Evolutionary conservation across 2,888 invertebrate species (phyloP), one percentile per base, ranked within the genome.

Genomic region (Pristionchus maxplancki): DNA sequence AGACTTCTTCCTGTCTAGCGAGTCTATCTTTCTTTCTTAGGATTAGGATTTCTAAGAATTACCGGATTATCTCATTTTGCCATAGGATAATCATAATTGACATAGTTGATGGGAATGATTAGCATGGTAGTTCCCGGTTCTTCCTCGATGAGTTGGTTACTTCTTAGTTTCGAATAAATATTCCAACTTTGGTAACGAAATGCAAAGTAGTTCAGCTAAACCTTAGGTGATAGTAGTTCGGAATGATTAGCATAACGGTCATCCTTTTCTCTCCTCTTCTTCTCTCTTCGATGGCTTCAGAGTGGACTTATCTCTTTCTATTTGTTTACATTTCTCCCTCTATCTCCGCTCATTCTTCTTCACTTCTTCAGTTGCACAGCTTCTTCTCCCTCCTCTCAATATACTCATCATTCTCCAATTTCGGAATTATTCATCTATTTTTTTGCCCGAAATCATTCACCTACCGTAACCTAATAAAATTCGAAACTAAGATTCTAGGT

Each of bases 281-380:
- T 58, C 64, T 40, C 37, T 37, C 44, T 44, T 44, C 74, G 74
- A 74, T 74, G n/a, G 78, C 44, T 48, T 34, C 44, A 53, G 74
- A 74, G 78, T 78, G 78, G 78, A 78, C 78, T 78, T 78, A 78
- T 78, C 78, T 78, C 85, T 53, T 62, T 64, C 85, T 58, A 62
- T 44, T 64, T 85, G 50, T 85, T 64, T 53, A 48, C 85, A 58
- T 85, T 85, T 53, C 40, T 64, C 64, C 64, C 34, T 64, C 85
- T 64, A 53, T 85, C 40, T 44, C 64, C 85, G 37, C 40, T 64
- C 85, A 58, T 58, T 64, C 62, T 58, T 44, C 83, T 83, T 28
- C 58, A 37, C 58, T 44, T 83, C 83, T 85, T 53, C 85, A 58
- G 53, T 82, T 58, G 53, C 53, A 82, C 82, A 82, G 82, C 53